These are phyloP conservation scores for Prochilodus magdalenae DNA, from an alignment of 2,113 vertebrate genomes.

Conservation along the genomic window DNA sequence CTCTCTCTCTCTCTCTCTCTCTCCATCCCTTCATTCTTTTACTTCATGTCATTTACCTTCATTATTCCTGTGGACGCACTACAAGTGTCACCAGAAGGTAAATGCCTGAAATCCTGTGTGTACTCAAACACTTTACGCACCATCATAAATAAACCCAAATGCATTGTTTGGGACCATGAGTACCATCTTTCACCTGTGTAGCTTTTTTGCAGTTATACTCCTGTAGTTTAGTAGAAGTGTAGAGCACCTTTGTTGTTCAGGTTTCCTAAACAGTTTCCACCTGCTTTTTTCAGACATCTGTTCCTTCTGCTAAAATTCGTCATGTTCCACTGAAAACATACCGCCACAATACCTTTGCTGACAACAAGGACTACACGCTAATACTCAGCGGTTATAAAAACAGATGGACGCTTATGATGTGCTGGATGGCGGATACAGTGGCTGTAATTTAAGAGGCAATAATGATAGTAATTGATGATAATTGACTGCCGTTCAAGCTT, in stretches of 20 bases:
- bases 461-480: constrained; percentile 40
- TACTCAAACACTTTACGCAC: not conserved
- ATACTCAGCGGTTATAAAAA: constrained; percentile 11
- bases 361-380: not conserved
- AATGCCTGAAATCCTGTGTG: not conserved
- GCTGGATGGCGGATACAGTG: not conserved
- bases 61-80: not conserved
- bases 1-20: not conserved
- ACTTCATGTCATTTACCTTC: not conserved
- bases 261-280: not conserved
- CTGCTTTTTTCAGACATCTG: not conserved
- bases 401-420: not conserved
- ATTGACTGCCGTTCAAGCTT: constrained; percentile 3
- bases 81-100: too few species aligned
- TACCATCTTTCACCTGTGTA: not conserved
- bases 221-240: not conserved
- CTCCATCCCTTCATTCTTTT: not conserved
- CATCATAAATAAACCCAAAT: not conserved
- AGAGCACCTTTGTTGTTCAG: not conserved
- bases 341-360: not conserved
- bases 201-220: not conserved
- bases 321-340: not conserved
- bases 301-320: not conserved
- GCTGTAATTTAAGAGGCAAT: constrained; percentile 28
- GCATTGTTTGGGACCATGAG: not conserved